These are phyloP conservation scores for fruit fly (Drosophila melanogaster) DNA, from an alignment of 1,140 invertebrate species.

Conservation along the genomic window DNA sequence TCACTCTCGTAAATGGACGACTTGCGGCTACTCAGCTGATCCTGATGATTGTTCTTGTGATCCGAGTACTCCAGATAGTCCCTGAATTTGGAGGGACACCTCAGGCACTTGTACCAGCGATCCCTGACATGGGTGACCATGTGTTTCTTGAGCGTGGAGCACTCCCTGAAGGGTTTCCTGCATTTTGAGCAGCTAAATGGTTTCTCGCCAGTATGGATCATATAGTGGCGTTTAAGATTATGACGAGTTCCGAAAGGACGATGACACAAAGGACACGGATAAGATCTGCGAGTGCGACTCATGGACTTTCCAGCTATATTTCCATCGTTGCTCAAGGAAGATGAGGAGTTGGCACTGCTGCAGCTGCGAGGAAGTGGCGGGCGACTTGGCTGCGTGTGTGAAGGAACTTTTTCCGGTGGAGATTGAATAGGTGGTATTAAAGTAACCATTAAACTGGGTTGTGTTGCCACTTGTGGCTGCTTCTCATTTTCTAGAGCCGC, in stretches of 20 bases:
- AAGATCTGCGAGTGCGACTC: slow-evolving; percentile 50
- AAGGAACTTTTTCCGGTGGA: slow-evolving; percentile 9
- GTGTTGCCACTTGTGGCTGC: background rate
- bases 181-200: slow-evolving; percentile 78
- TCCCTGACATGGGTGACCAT: slow-evolving; percentile 78
- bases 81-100: slow-evolving; percentile 66
- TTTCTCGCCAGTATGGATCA: slow-evolving; percentile 83
- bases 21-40: slow-evolving; percentile 3
- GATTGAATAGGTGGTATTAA: slow-evolving; percentile 32
- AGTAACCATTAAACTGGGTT: slow-evolving; percentile 48
- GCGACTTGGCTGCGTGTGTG: slow-evolving; percentile 22
- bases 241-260: slow-evolving; percentile 81
- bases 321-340: slow-evolving; percentile 67
- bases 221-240: slow-evolving; percentile 81
- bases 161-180: slow-evolving; percentile 79
- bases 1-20: slow-evolving; percentile 49
- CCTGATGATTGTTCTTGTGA: slow-evolving; percentile 63
- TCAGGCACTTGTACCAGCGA: slow-evolving; percentile 77
- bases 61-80: slow-evolving; percentile 74
- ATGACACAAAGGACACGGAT: slow-evolving; percentile 73
- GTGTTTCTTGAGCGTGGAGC: slow-evolving; percentile 78
- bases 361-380: slow-evolving; percentile 48
- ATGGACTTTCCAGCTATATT: background rate
- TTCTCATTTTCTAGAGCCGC: slow-evolving; percentile 6
- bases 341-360: slow-evolving; percentile 70